Base-by-base conservation (phyloP, 2,797 vertebrate genomes). In the Pipistrellus pygmaeus region DNA sequence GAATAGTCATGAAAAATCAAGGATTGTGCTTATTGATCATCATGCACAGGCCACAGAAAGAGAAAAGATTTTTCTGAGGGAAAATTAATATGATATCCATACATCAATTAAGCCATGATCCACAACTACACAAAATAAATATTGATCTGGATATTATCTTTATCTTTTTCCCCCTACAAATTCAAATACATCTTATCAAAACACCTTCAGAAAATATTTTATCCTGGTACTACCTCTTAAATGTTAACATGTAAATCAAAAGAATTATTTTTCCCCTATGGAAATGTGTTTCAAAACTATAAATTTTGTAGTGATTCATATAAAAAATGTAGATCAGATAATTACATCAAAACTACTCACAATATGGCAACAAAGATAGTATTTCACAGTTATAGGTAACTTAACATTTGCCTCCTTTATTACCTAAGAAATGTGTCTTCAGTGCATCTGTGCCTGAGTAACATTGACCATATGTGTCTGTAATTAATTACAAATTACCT, bases 401-500 rank as follows among this genome's bases (percentile, higher is more conserved):
- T 91, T 76, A 89, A 87, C 30, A 85, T 69, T 68, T 51, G 12
- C 14, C 44, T 82, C 1, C 10, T 81, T 85, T 86, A 77, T 88
- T 93, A 75, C 38, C 57, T 32, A 48, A 66, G 66, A 91, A 78
- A 85, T 38, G 46, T 5, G 81, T 48, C 5, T 17, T 46, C 23
- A 82, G 5, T 90, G 14, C 64, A 62, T 53, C 17, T 88, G 6
- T 93, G 17, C 46, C 21, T 84, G 38, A 89, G 44, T 71, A 84
- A 5, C 32, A 80, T 30, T 80, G n/a, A 11, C 57, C 81, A 85
- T 93, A 96, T 95, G 78, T 85, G 46, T 78, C 80, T 83, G 32
- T 96, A 93, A 96, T 95, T 96, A 95, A 95, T 96, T 96, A 94
- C 68, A 95, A 85, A 96, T 92, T 94, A 86, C 30, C 30, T 94